A percentile compares a stretch with the other conserved stretches of the same genome.
Conservation (phyloP, 2,797 vertebrate species). For the Sciurus vulgaris region DNA sequence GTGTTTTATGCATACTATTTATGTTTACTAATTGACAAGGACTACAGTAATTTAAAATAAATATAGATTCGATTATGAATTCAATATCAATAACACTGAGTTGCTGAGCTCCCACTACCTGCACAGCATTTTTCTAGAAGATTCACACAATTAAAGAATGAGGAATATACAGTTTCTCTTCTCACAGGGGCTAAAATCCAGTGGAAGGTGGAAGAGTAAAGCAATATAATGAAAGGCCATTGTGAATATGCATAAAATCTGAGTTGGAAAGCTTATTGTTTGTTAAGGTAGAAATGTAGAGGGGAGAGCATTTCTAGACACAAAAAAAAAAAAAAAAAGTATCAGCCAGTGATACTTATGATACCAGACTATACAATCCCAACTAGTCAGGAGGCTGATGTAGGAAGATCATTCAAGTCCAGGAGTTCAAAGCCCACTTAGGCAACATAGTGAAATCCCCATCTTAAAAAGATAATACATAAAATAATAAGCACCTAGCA, state of each 20-base stretch:
- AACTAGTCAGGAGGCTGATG: neutral
- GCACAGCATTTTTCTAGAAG: neutral
- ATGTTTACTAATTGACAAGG: neutral
- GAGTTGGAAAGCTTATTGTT: neutral
- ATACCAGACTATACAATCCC: too few relatives aligned
- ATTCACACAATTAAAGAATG: neutral
- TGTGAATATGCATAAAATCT: neutral
- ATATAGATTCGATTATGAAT: neutral
- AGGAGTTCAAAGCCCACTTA: neutral
- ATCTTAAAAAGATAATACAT: neutral
- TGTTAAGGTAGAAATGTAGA: neutral
- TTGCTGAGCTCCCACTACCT: neutral
- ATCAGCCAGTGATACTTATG: too few relatives aligned
- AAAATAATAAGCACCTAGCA: neutral
- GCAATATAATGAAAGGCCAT: neutral
- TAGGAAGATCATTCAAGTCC: neutral
- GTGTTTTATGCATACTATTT: neutral
- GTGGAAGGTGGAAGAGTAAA: neutral
- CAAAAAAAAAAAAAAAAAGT: too few relatives aligned
- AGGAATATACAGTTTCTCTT: neutral
- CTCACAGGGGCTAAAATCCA: neutral
- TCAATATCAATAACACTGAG: neutral
- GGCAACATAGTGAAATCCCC: neutral
- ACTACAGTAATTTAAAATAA: constrained; percentile 49
- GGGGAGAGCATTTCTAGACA: neutral